phyloP scores from a whole-genome alignment of 1,140 invertebrate genomes.

The Chironomus tepperi region DNA sequence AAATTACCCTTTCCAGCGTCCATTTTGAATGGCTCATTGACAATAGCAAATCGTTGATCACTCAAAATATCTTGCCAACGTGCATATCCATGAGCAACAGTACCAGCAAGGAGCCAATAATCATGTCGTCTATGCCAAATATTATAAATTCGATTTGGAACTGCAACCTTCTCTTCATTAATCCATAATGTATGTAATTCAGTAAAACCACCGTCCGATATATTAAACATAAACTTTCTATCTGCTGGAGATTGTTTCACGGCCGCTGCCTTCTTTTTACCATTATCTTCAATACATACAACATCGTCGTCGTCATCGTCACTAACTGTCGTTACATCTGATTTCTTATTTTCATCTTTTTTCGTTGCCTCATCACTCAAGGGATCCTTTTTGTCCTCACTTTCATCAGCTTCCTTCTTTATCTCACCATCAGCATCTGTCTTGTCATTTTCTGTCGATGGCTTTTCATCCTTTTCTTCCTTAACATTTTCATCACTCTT shows the following conservation, averaged over 20 bases:
- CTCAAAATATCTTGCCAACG: slow-evolving; percentile 99
- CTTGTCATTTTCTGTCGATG: slow-evolving; percentile 25
- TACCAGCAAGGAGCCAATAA: slow-evolving; percentile 97
- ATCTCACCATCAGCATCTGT: slow-evolving; percentile 35
- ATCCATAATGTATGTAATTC: slow-evolving; percentile 98
- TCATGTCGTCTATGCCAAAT: slow-evolving; percentile 98
- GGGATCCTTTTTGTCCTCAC: slow-evolving; percentile 29
- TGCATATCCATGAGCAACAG: slow-evolving; percentile 97
- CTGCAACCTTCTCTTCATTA: slow-evolving; percentile 94
- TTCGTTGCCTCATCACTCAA: background rate
- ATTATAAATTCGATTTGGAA: slow-evolving; percentile 91
- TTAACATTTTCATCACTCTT: slow-evolving; percentile 32
- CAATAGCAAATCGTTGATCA: slow-evolving; percentile 92
- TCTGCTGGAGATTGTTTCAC: slow-evolving; percentile 46
- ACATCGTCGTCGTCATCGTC: slow-evolving; percentile 51
- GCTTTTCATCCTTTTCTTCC: slow-evolving; percentile 35
- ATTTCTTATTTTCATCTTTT: background rate
- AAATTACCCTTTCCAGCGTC: slow-evolving; percentile 97
- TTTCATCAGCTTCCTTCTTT: slow-evolving; percentile 39
- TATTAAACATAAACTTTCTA: slow-evolving; percentile 99
- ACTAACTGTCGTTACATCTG: slow-evolving; percentile 11
- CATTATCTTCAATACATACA: slow-evolving; percentile 45
- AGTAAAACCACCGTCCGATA: slow-evolving; percentile 98
- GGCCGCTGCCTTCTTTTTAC: slow-evolving; percentile 42
- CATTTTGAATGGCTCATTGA: slow-evolving; percentile 99